Evolutionary conservation across 2,888 invertebrate species (phyloP).

Genomic region (Sepioteuthis lessoniana): DNA sequence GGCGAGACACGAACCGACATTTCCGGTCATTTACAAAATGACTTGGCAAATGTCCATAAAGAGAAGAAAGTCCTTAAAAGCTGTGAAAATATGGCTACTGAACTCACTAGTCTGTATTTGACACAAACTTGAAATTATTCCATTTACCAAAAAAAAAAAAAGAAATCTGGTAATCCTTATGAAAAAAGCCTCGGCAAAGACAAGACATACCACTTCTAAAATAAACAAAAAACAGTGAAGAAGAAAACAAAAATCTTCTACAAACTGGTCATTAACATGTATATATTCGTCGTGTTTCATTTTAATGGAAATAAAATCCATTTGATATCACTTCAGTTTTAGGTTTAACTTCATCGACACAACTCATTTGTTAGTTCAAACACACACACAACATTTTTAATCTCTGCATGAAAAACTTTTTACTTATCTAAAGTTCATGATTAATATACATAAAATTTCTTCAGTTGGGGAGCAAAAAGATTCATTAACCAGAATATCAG

Average conservation of each 20-base stretch:
- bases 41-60: not conserved
- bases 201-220: not conserved
- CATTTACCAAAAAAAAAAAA: no score
- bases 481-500: no score
- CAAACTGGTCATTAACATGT: not conserved
- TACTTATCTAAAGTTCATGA: no score
- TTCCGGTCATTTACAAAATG: constrained; percentile 59
- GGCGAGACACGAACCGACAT: constrained; percentile 57
- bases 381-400: no score
- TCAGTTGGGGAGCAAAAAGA: no score
- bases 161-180: not conserved
- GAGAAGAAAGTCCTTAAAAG: not conserved
- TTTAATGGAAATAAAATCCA: not conserved
- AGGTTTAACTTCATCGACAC: not conserved
- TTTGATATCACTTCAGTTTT: not conserved
- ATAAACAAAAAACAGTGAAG: not conserved
- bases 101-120: no score
- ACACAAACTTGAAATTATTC: not conserved
- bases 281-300: constrained; percentile 20
- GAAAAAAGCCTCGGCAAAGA: not conserved
- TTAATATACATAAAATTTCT: no score
- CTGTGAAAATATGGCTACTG: no score
- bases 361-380: not conserved
- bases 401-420: no score
- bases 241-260: not conserved